phyloP scores from a whole-genome alignment of 1,140 invertebrate species.

The Neocloeon triangulifer region DNA sequence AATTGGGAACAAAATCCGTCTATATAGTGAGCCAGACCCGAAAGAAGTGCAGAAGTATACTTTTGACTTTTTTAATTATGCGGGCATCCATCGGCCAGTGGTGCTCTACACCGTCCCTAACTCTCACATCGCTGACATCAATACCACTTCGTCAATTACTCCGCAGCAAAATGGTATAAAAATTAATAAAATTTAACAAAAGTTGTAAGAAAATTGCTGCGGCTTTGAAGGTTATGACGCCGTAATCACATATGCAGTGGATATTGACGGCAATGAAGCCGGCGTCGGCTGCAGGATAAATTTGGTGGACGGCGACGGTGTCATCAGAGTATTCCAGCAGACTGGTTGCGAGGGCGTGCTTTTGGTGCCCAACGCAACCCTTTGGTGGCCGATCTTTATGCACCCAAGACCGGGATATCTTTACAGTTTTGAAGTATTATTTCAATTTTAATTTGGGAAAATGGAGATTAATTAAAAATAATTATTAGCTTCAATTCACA shows the following conservation, averaged over 20 bases:
- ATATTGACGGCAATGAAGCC: conserved; percentile 1
- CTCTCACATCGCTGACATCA: conserved; percentile 24
- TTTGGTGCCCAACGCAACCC: conserved; percentile 15
- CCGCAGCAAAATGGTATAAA: conserved; percentile 9
- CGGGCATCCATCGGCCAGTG: conserved; percentile 36
- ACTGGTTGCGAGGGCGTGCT: not conserved
- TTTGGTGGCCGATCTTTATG: conserved; percentile 34
- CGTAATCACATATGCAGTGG: not conserved
- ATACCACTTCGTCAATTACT: conserved; percentile 17
- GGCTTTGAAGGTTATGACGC: conserved; percentile 1
- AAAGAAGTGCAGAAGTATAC: too few species aligned
- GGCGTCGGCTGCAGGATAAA: too few species aligned
- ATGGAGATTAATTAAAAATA: not conserved
- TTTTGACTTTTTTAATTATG: conserved; percentile 49
- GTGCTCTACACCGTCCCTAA: conserved; percentile 25
- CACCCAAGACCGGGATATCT: conserved; percentile 20
- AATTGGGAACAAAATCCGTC: too few species aligned
- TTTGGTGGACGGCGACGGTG: too few species aligned
- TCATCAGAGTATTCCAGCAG: too few species aligned
- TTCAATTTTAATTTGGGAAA: not conserved
- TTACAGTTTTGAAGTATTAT: conserved; percentile 23
- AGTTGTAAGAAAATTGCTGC: not conserved
- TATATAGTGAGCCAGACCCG: too few species aligned
- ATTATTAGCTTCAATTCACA: too few species aligned
- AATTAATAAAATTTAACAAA: too few species aligned